These are phyloP conservation scores for Drosophila nigritarsus DNA, from an alignment of 2,888 invertebrate genomes.

Conservation along the genomic window DNA sequence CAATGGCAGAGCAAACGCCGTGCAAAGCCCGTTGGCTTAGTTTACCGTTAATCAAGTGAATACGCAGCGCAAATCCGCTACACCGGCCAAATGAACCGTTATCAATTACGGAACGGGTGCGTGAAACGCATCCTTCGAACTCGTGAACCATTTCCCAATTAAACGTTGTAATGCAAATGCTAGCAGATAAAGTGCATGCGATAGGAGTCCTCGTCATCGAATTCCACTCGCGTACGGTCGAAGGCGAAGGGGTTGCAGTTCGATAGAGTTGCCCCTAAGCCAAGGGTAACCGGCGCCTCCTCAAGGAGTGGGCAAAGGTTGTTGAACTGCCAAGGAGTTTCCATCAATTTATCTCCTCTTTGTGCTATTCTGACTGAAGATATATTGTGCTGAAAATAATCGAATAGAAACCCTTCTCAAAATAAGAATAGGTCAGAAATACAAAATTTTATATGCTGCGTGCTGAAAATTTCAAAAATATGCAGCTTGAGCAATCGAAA, in stretches of 20 bases:
- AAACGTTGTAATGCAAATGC: slow-evolving; percentile 73
- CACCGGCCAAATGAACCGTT: slow-evolving; percentile 71
- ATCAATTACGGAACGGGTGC: slow-evolving; percentile 76
- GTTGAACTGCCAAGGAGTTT: slow-evolving; percentile 36
- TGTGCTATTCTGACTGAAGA: slow-evolving; percentile 10
- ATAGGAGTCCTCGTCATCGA: slow-evolving; percentile 32
- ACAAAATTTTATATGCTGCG: slow-evolving; percentile 22
- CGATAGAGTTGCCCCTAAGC: slow-evolving; percentile 22
- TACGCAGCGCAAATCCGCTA: slow-evolving; percentile 53
- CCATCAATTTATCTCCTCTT: slow-evolving; percentile 34
- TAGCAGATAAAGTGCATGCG: slow-evolving; percentile 56
- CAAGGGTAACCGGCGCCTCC: slow-evolving; percentile 35
- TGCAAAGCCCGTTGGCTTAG: slow-evolving; percentile 47
- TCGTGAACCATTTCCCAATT: slow-evolving; percentile 52
- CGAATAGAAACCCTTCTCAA: slow-evolving; percentile 27
- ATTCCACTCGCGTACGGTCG: slow-evolving; percentile 14
- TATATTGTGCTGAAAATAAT: background rate
- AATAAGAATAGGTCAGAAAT: background rate
- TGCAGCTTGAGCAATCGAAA: background rate
- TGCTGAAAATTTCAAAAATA: background rate
- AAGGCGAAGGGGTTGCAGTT: slow-evolving; percentile 47
- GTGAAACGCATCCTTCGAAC: slow-evolving; percentile 60
- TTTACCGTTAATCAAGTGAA: slow-evolving; percentile 72
- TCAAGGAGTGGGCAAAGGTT: slow-evolving; percentile 43
- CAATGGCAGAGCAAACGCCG: background rate